Evolutionary conservation across 2,797 vertebrate species (phyloP).

Genomic region (Cetoscarus ocellatus): DNA sequence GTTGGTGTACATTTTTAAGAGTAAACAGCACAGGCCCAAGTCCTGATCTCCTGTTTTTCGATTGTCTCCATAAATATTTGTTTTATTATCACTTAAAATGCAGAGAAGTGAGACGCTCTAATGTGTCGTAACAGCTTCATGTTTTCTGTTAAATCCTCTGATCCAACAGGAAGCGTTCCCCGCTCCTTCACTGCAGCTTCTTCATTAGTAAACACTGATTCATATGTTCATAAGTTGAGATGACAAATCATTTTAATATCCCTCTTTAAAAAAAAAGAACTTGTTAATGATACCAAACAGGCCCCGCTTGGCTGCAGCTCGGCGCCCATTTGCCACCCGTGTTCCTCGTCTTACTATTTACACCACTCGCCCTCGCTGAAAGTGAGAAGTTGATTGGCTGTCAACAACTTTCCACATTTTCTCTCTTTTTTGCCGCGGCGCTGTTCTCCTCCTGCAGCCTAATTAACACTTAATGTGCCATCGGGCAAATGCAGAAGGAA

Average conservation of each 20-base stretch:
- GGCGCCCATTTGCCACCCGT: constrained; percentile 72
- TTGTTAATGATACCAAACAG: constrained; percentile 70
- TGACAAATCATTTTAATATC: constrained; percentile 73
- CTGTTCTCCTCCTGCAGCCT: constrained; percentile 75
- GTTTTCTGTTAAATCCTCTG: background rate
- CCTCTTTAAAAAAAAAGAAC: constrained; percentile 42
- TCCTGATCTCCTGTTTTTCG: background rate
- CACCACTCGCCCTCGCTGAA: constrained; percentile 60
- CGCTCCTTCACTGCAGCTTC: constrained; percentile 18
- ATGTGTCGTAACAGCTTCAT: background rate
- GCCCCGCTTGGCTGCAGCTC: constrained; percentile 63
- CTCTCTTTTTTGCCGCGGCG: constrained; percentile 47
- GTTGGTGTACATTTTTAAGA: too few species aligned
- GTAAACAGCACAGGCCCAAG: too few species aligned
- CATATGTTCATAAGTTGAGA: constrained; percentile 74
- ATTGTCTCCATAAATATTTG: background rate
- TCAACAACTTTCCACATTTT: constrained; percentile 83
- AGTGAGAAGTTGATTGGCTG: constrained; percentile 86
- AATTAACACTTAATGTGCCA: constrained; percentile 84
- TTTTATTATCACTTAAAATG: background rate
- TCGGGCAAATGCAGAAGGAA: constrained; percentile 74
- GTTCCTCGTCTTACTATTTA: constrained; percentile 72
- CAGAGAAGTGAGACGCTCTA: background rate
- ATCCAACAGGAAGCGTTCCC: constrained; percentile 3
- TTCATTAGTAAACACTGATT: constrained; percentile 71